Base-by-base conservation (phyloP, 2,797 vertebrate genomes). In the Dallia pectoralis region DNA sequence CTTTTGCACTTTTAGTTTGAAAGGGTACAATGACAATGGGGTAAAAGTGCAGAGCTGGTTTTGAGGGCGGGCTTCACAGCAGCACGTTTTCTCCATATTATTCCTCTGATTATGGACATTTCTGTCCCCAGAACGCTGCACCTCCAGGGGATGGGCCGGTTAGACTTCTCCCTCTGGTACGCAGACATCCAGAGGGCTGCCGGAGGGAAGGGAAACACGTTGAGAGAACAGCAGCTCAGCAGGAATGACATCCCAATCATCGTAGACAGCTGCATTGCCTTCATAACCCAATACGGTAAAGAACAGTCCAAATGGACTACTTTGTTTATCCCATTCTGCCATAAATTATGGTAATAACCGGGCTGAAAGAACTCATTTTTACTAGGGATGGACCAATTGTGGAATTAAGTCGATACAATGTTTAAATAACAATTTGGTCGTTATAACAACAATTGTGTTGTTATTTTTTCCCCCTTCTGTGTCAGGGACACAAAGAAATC, bases 281-380 rank as follows among this genome's bases (percentile, higher is more conserved):
- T 99, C 90, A 96, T 98, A 89, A 99, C 97, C 0, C 97, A 98
- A 87, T 97, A 99, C 0, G 97, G 97, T 99, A 85, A 94, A 96
- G 25, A 33, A n/a, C 19, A 30, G 22, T 66, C 11, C 14, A 40
- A 18, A 30, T 22, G 1, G 4, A 36, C 33, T 51, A 51, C 18
- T 51, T 4, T 51, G 5, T 29, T 29, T 27, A 18, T 30, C 12
- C 25, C 7, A 7, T 30, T 18, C 12, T 4, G 1, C 27, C n/a
- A 18, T 12, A 63, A 22, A 63, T 0, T 63, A 62, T 25, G 0
- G 59, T 27, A 30, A 63, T 3, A 8, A 11, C 40, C 2, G 40
- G 3, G 40, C 11, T n/a, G n/a, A n/a, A n/a, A n/a, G n/a, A n/a
- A n/a, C n/a, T n/a, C n/a, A n/a, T n/a, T n/a, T n/a, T n/a, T n/a